Base-by-base conservation (phyloP, 2,888 invertebrate genomes). In the Crossocerus cetratus region DNA sequence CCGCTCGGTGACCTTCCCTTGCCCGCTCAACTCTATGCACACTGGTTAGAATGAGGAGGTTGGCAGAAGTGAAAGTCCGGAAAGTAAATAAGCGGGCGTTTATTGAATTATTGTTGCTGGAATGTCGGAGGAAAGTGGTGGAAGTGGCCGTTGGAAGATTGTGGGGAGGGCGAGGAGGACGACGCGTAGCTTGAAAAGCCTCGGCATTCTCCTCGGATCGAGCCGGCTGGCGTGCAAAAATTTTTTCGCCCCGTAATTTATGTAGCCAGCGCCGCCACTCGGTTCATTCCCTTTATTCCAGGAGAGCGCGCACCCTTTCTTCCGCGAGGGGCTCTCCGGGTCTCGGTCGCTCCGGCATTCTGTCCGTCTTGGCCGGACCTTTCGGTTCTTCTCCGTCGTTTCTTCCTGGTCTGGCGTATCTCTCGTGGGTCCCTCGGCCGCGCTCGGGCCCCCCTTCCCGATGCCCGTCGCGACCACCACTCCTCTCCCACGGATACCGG, bases 401-500 rank as follows among this genome's bases (percentile, higher is more conserved):
- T 49, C 49, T 49, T 49, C 49, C 49, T 49, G 49, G 49, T 49
- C 32, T 32, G 11, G 23, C 42, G 23, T 23, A 58, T n/a, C 58
- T 21, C 20, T 20, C 21, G 55, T 22, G 16, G 21, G 22, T 22
- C 20, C 20, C 32, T 21, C 14, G 49, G 49, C 49, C 16, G 56
- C 54, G 53, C 45, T 65, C 56, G 49, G 45, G 57, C 42, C 16
- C 16, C 23, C 57, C 42, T 16, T n/a, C 23, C 14, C 18, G 32
- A 57, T 54, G 42, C 16, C n/a, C 58, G 23, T 21, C 55, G 53
- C 75, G 44, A 56, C 61, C 61, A 57, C 73, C 43, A 72, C 60
- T 69, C 64, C 72, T 65, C 66, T 70, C 61, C 72, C 69, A 75
- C 60, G 32, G 32, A 32, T 32, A 32, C 32, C 32, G 13, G 49